Evolutionary conservation across 1,140 invertebrate species (phyloP).

Genomic region (Paralvinella palmiformis): DNA sequence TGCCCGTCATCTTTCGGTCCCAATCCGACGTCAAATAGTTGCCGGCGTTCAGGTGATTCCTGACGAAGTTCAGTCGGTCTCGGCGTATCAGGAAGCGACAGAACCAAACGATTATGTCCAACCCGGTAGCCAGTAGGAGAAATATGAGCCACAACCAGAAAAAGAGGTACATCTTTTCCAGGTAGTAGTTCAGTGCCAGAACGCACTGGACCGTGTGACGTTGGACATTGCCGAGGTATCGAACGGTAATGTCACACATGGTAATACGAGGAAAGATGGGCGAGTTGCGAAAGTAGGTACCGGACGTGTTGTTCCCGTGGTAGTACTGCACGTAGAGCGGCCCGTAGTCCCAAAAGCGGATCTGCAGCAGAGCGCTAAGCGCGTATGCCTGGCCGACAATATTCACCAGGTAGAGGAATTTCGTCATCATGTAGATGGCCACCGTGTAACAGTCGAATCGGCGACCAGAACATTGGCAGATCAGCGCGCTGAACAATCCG

Average conservation of each 20-base stretch:
- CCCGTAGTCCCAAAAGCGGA: not conserved
- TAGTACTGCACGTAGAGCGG: not conserved
- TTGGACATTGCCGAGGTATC: slow-evolving; percentile 51
- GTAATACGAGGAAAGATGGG: slow-evolving; percentile 52
- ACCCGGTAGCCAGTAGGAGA: slow-evolving; percentile 49
- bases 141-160: slow-evolving; percentile 57
- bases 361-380: slow-evolving; percentile 49
- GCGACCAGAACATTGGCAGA: slow-evolving; percentile 47
- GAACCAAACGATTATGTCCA: slow-evolving; percentile 24
- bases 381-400: slow-evolving; percentile 54
- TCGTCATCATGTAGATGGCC: slow-evolving; percentile 53
- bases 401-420: slow-evolving; percentile 53
- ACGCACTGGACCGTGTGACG: slow-evolving; percentile 23
- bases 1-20: not conserved
- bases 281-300: not conserved
- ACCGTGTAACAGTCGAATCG: slow-evolving; percentile 52
- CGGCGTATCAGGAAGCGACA: slow-evolving; percentile 6
- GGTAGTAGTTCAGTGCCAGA: slow-evolving; percentile 24
- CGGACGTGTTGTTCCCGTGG: not conserved
- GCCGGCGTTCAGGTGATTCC: not conserved
- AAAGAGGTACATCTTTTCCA: slow-evolving; percentile 53
- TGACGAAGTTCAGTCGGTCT: not conserved
- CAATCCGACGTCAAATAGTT: not conserved
- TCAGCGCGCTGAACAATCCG: no score
- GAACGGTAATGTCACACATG: slow-evolving; percentile 55